Evolutionary conservation across 2,797 vertebrate genomes (phyloP), one percentile per base, ranked within the genome.

Genomic region (Rachycentron canadum): DNA sequence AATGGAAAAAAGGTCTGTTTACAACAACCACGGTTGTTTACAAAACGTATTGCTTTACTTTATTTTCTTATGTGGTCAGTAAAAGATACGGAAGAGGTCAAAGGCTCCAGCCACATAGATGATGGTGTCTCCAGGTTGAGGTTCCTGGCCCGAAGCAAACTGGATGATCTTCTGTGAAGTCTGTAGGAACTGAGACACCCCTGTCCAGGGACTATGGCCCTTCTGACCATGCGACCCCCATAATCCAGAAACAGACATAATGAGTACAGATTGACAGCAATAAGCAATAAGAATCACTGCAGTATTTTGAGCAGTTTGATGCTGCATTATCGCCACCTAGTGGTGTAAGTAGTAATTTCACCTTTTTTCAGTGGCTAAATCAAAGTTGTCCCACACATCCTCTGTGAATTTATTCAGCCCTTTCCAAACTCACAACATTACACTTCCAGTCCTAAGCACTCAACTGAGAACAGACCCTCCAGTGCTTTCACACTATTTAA

Each of bases 161-260:
- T 99, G 98, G 92, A 99, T 99, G 90, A 99, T 99, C 92, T 99
- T 99, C 91, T 97, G 98, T 40, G 98, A 99, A 0, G 98, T 99
- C 91, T 99, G 98, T n/a, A 99, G 95, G 85, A 99, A 99, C 94
- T 99, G 98, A 0, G 97, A 99, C 78, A 99, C 97, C 0, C 98
- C 98, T 0, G 98, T 99, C 98, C 97, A 99, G 2, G 98, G 98
- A 87, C 96, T 98, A 88, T 93, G 74, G 94, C 97, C 96, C 87
- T 96, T 96, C 73, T 96, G 95, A 69, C 91, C 95, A 95, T 96
- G 89, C 32, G 60, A 80, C 19, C 83, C 83, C 83, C 76, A 17
- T 77, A 74, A 78, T 73, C 41, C 72, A 88, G 57, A 85, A 83
- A 90, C 4, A 78, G 25, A 4, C 53, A 78, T 55, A 83, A 56